These are phyloP conservation scores for Gerris lacustris DNA, from an alignment of 2,888 invertebrate genomes.

Conservation along the genomic window DNA sequence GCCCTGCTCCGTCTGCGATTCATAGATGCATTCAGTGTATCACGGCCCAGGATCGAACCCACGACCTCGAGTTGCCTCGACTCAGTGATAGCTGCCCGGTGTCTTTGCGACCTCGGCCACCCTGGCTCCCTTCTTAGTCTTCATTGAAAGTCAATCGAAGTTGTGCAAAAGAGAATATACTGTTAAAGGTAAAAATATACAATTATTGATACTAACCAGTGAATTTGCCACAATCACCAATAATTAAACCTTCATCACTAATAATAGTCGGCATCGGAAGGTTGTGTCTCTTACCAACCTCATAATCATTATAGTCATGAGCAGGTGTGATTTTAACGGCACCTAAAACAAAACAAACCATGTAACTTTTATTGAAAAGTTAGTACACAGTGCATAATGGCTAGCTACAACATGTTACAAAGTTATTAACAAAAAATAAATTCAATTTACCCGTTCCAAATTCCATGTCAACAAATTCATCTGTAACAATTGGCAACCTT, in stretches of 20 bases:
- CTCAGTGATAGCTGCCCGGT: no score
- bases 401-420: neutral
- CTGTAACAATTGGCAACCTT: constrained; percentile 74
- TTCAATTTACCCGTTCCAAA: constrained; percentile 75
- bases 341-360: constrained; percentile 42
- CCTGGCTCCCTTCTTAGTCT: no score
- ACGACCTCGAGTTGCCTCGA: no score
- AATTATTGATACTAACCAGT: constrained; percentile 38
- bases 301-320: constrained; percentile 94
- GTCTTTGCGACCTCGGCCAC: no score
- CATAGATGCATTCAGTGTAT: no score
- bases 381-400: constrained; percentile 8
- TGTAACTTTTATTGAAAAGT: constrained; percentile 12
- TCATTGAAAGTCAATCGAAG: no score
- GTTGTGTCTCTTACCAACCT: constrained; percentile 78
- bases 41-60: no score
- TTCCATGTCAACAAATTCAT: constrained; percentile 84
- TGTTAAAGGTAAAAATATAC: no score
- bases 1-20: no score
- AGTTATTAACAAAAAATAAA: neutral
- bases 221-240: constrained; percentile 65
- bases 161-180: no score
- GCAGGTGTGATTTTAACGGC: constrained; percentile 98
- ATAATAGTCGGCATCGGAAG: constrained; percentile 80
- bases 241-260: constrained; percentile 77